These are phyloP conservation scores for Hemicrepidius hirtus DNA, from an alignment of 2,888 invertebrate species.

Conservation along the genomic window DNA sequence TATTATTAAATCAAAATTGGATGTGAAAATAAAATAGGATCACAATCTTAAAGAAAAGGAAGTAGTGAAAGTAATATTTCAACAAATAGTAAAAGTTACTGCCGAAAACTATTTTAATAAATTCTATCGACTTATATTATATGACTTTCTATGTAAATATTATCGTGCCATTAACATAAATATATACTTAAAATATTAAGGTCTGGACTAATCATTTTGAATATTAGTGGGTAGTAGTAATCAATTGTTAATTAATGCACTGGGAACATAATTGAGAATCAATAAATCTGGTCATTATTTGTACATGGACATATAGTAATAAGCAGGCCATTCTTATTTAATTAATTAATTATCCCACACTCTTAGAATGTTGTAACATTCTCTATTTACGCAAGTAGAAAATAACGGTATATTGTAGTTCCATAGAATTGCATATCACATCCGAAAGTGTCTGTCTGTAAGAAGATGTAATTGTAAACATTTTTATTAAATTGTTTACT, in stretches of 20 bases:
- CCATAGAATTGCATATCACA: neutral
- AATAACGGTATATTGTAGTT: neutral
- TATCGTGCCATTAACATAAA: no score
- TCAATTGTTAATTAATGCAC: no score
- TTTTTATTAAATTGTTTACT: slow-evolving; percentile 20
- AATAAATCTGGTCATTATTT: no score
- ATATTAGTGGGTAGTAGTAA: no score
- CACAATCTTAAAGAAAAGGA: slow-evolving; percentile 10
- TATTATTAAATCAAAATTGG: neutral
- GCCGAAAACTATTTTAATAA: slow-evolving; percentile 26
- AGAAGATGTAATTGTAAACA: slow-evolving; percentile 5
- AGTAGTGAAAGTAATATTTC: slow-evolving; percentile 40
- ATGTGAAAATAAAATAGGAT: neutral
- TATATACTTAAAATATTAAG: no score
- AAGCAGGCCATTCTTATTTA: slow-evolving; percentile 10
- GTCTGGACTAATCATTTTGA: no score
- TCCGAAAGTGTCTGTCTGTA: neutral
- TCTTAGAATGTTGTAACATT: neutral
- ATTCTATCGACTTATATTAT: neutral
- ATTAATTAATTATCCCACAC: slow-evolving; percentile 25
- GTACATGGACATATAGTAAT: neutral
- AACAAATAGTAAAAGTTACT: slow-evolving; percentile 41
- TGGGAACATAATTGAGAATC: no score
- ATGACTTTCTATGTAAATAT: neutral
- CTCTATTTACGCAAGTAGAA: slow-evolving; percentile 5